Percentiles rank a stretch among this genome's conserved stretches.
Evolutionary conservation across 2,113 vertebrate genomes (phyloP).

Genomic region (Neolamprologus toae): DNA sequence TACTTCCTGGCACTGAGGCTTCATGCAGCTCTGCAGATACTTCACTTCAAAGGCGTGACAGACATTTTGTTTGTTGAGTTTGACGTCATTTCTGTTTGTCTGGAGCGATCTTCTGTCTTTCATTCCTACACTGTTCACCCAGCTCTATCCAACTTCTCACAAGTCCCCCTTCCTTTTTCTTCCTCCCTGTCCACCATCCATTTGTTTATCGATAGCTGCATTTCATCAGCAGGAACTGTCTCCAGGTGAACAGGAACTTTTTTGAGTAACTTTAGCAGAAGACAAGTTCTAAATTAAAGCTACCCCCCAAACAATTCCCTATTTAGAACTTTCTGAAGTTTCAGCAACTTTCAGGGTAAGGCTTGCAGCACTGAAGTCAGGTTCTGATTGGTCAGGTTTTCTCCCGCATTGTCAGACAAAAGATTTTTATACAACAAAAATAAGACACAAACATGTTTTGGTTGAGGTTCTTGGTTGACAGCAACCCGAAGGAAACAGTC

Average conservation of each 20-base stretch:
- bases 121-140: neutral
- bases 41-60: neutral
- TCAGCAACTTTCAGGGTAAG: neutral
- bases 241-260: neutral
- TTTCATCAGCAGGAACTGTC: neutral
- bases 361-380: neutral
- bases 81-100: neutral
- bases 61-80: neutral
- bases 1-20: neutral
- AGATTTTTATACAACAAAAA: neutral
- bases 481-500: rapidly evolving
- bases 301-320: neutral
- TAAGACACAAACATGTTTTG: neutral
- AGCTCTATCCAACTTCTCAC: neutral
- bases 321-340: neutral
- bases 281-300: neutral
- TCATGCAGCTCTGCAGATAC: neutral
- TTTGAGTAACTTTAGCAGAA: neutral
- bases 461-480: neutral
- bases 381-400: neutral
- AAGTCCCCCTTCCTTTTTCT: neutral
- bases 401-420: neutral
- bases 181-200: neutral
- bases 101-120: neutral
- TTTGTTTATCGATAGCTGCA: neutral